These are phyloP conservation scores for Apis cerana DNA, from an alignment of 1,140 invertebrate species.

Conservation along the genomic window DNA sequence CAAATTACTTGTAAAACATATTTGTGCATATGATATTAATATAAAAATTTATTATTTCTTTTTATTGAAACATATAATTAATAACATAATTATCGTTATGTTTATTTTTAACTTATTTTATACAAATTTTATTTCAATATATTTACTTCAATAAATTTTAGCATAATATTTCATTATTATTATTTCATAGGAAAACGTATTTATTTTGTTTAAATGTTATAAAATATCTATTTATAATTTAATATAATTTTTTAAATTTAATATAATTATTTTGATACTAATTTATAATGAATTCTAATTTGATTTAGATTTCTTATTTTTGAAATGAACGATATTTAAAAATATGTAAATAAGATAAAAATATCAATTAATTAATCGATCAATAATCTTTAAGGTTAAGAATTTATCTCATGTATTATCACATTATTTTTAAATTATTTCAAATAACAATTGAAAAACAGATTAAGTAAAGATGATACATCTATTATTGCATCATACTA, in stretches of 20 bases:
- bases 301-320: neutral
- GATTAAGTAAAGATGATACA: neutral
- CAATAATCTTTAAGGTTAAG: neutral
- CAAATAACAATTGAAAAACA: neutral
- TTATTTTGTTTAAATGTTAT: neutral
- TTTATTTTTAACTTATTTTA: neutral
- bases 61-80: neutral
- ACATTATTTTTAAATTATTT: neutral
- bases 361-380: neutral
- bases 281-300: neutral
- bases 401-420: neutral
- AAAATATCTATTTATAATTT: constrained; percentile 6
- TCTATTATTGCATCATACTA: neutral
- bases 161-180: neutral
- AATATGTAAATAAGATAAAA: neutral
- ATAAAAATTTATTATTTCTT: neutral
- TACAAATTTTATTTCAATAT: neutral
- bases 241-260: too few relatives aligned
- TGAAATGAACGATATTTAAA: neutral
- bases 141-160: neutral
- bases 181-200: neutral
- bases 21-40: too few relatives aligned
- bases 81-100: too few relatives aligned
- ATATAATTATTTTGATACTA: neutral
- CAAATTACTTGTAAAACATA: neutral